phyloP scores from a whole-genome alignment of 2,113 vertebrate genomes.

The Neotragus pygmaeus region DNA sequence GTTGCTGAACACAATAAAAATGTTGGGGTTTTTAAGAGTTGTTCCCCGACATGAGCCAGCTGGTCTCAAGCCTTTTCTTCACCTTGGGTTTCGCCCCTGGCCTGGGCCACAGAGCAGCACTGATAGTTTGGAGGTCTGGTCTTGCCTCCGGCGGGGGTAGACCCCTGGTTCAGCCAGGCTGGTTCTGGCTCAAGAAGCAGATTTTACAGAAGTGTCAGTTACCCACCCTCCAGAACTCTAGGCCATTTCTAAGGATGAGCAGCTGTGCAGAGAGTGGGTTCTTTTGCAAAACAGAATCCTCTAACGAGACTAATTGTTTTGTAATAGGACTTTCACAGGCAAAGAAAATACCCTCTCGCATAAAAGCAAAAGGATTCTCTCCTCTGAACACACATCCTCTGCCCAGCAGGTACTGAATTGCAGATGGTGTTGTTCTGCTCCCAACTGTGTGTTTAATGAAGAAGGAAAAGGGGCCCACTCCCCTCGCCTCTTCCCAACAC shows the following conservation, averaged over 20 bases:
- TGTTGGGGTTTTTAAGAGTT: not conserved
- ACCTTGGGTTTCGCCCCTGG: not conserved
- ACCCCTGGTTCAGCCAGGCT: not conserved
- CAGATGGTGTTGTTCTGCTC: conserved; percentile 45
- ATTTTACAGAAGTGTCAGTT: not conserved
- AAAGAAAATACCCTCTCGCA: not conserved
- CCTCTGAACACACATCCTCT: conserved; percentile 35
- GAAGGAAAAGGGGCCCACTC: not conserved
- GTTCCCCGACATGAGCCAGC: not conserved
- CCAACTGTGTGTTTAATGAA: conserved; percentile 26
- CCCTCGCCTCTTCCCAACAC: not conserved
- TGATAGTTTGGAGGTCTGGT: not conserved
- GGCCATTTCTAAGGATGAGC: conserved; percentile 45
- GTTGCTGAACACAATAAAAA: not conserved
- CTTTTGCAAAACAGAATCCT: conserved; percentile 53
- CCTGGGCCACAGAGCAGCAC: not conserved
- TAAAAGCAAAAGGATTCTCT: conserved; percentile 66
- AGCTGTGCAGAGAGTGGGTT: conserved; percentile 65
- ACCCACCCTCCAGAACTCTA: not conserved
- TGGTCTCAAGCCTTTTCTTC: not conserved
- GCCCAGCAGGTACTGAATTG: conserved; percentile 52
- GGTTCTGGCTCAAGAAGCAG: not conserved
- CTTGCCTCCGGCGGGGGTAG: not conserved
- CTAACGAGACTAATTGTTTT: conserved; percentile 65
- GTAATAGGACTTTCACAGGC: conserved; percentile 63